phyloP scores from a whole-genome alignment of 2,113 vertebrate genomes.

The Electrona antarctica region DNA sequence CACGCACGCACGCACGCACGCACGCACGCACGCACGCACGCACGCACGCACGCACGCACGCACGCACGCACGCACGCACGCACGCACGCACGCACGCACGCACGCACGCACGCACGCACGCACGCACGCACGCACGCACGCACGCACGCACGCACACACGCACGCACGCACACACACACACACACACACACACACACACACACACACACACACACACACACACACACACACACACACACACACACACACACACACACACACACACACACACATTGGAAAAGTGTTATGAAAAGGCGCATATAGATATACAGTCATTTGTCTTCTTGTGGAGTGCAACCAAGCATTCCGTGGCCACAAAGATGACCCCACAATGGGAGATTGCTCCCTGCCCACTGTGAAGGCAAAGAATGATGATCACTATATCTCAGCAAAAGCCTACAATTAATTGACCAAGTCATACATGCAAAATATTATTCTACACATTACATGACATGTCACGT shows the following conservation, averaged over 20 bases:
- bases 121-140: not conserved
- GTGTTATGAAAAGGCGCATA: too few species aligned
- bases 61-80: not conserved
- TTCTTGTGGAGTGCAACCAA: too few species aligned
- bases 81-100: not conserved
- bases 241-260: not conserved
- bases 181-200: not conserved
- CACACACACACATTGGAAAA: too few species aligned
- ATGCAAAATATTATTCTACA: too few species aligned
- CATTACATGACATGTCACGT: too few species aligned
- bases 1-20: not conserved
- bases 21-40: not conserved
- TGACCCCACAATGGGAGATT: too few species aligned
- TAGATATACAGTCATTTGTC: too few species aligned
- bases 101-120: not conserved
- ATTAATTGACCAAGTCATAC: too few species aligned
- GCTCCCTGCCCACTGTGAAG: too few species aligned
- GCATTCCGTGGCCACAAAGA: too few species aligned
- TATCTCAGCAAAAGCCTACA: too few species aligned
- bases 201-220: not conserved
- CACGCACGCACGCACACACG: not conserved
- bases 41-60: not conserved
- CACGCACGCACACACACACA: not conserved
- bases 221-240: not conserved
- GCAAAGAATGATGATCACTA: too few species aligned